These are phyloP conservation scores for Leucoptera coffeella DNA, from an alignment of 2,888 invertebrate genomes.

Conservation along the genomic window DNA sequence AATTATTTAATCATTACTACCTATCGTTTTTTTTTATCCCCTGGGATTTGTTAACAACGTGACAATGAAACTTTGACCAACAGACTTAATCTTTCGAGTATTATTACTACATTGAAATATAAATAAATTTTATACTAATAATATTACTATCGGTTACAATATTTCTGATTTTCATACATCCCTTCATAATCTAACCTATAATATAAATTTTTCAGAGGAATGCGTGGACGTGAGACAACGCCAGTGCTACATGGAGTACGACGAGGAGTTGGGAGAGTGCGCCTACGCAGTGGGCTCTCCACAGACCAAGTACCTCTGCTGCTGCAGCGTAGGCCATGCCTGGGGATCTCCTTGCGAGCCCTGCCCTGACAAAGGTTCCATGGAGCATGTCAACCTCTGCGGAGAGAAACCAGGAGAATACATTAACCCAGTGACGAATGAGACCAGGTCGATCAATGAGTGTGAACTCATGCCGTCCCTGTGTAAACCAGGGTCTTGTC, in stretches of 20 bases:
- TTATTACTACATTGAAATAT: too few species aligned
- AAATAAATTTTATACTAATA: too few species aligned
- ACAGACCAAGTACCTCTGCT: conserved; percentile 74
- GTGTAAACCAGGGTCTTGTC: conserved; percentile 74
- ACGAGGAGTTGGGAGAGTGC: conserved; percentile 58
- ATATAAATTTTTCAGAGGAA: conserved; percentile 68
- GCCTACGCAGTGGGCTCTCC: conserved; percentile 66
- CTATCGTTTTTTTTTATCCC: too few species aligned
- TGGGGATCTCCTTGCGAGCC: conserved; percentile 78
- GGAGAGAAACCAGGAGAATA: conserved; percentile 71
- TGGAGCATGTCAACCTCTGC: conserved; percentile 63
- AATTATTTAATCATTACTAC: too few species aligned
- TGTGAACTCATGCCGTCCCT: conserved; percentile 75
- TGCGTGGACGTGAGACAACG: conserved; percentile 81
- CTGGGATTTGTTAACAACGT: too few species aligned
- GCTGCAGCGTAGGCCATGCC: conserved; percentile 77
- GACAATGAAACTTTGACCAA: too few species aligned
- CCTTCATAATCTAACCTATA: too few species aligned
- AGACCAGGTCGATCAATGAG: conserved; percentile 69
- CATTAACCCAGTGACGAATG: conserved; percentile 71
- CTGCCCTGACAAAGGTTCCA: conserved; percentile 60
- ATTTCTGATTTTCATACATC: too few species aligned
- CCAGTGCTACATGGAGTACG: conserved; percentile 69
- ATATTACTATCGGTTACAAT: too few species aligned
- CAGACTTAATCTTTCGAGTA: too few species aligned